Evolutionary conservation across 2,797 vertebrate genomes (phyloP), one percentile per base, ranked within the genome.

Genomic region (Etheostoma nigrum): DNA sequence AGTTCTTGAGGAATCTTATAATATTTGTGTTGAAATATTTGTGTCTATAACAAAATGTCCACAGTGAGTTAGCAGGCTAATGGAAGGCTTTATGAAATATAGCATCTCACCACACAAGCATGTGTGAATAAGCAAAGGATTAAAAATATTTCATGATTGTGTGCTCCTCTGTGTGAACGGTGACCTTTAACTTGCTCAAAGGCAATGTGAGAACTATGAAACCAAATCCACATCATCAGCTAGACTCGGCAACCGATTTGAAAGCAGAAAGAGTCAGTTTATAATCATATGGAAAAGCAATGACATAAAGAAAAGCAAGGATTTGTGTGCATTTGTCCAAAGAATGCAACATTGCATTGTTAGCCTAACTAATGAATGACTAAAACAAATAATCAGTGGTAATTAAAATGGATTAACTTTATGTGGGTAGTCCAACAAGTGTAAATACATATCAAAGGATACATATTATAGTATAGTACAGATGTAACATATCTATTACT

Each of bases 1-100:
- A 54, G 55, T 5, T 57, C 27, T 79, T 73, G 51, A 52, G 60
- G 67, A 77, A n/a, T 53, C 63, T 13, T 23, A 23, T 23, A 23
- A 23, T 23, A 23, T n/a, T 25, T 49, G 12, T 19, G 16, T 72
- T 6, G 30, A 52, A 19, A 57, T 5, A 18, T 19, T 63, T 54
- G 23, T 44, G n/a, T 10, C 7, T 21, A 4, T 11, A 9, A 11
- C 52, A 54, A 10, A 6, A 58, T 25, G 25, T 5, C 61, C 1
- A n/a, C 40, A 30, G 36, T 58, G 23, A 60, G 15, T 61, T 23
- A 12, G 1, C 44, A 45, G 21, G 18, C 12, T 36, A 40, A 36
- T 59, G 11, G 49, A 65, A 19, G 21, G 21, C 21, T 57, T 58
- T 19, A 30, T 57, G 5, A 52, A 53, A 61, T 49, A n/a, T 15